Evolutionary conservation across 1,140 invertebrate genomes (phyloP).

Genomic region (Meloidogyne hapla): DNA sequence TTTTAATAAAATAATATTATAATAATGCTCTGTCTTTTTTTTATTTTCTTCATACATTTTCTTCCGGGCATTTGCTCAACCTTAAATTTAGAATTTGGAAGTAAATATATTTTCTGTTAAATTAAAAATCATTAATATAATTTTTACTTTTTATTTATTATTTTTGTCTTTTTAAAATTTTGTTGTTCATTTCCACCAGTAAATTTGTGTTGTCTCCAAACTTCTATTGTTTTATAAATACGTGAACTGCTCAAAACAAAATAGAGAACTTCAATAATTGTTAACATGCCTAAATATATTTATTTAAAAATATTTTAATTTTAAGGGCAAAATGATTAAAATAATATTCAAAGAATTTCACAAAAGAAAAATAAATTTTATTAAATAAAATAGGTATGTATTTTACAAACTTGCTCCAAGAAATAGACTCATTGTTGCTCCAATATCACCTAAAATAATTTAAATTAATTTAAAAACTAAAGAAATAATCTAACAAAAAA

Average conservation of each 20-base stretch:
- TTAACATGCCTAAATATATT: constrained; percentile 50
- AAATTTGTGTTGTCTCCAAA: constrained; percentile 18
- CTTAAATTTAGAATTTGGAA: neutral
- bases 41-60: neutral
- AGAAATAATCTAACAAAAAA: constrained; percentile 49
- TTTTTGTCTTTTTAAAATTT: neutral
- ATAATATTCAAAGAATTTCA: neutral
- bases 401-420: constrained; percentile 49
- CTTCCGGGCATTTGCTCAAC: neutral
- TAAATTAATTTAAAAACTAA: constrained; percentile 21
- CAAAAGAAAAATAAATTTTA: constrained; percentile 51
- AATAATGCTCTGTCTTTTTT: no score
- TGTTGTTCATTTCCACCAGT: neutral
- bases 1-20: no score
- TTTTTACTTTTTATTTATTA: neutral
- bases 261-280: constrained; percentile 61
- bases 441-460: constrained; percentile 54
- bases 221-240: constrained; percentile 19
- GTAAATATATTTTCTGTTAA: no score
- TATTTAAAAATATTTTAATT: constrained; percentile 4
- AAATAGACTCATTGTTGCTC: constrained; percentile 61
- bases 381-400: no score
- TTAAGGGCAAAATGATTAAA: neutral
- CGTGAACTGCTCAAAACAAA: constrained; percentile 41
- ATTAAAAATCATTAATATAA: neutral